Base-by-base conservation (phyloP, 2,113 vertebrate species). In the Hystrix cristata region DNA sequence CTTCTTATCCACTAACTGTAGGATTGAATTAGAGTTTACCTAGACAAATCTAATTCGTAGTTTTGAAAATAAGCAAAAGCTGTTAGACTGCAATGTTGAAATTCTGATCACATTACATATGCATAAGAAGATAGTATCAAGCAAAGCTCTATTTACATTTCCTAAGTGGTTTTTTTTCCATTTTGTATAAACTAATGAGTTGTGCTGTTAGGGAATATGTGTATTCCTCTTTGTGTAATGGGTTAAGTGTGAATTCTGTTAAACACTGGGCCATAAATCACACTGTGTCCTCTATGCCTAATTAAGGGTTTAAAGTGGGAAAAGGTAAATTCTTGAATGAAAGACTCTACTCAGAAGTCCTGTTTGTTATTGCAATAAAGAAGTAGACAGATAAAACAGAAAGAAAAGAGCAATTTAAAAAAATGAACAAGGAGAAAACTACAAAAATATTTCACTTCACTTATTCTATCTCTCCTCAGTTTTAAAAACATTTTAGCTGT, bases 91-190 rank as follows among this genome's bases (percentile, higher is more conserved):
- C 67, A 88, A 19, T 94, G 95, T 83, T 97, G 97, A 89, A 97
- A 97, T 97, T 97, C 90, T 82, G 96, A 93, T 98, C 96, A 95
- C 94, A 92, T 93, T 92, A 96, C 80, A 94, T 86, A 95, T 97
- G 90, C 95, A 96, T 92, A 95, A 90, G 72, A 95, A 95, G 97
- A 97, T 79, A 87, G 85, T 96, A 97, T 95, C 87, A 91, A 87
- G 90, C 55, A 88, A 97, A 97, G 94, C 94, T 98, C 95, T 98
- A 98, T 98, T 98, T 98, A 98, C 97, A 96, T 98, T 98, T 96
- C 93, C 78, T 98, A 96, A 98, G 97, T 96, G 62, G 38, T 18
- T 95, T 81, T 81, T 71, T 89, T 76, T 72, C 7, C 86, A 64
- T 95, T 96, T 96, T 96, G 90, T 98, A 94, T 97, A 97, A 98